A percentile compares a stretch with the other conserved stretches of the same genome.
phyloP scores from a whole-genome alignment of 1,140 invertebrate genomes.

The Drosophila kanapiae region DNA sequence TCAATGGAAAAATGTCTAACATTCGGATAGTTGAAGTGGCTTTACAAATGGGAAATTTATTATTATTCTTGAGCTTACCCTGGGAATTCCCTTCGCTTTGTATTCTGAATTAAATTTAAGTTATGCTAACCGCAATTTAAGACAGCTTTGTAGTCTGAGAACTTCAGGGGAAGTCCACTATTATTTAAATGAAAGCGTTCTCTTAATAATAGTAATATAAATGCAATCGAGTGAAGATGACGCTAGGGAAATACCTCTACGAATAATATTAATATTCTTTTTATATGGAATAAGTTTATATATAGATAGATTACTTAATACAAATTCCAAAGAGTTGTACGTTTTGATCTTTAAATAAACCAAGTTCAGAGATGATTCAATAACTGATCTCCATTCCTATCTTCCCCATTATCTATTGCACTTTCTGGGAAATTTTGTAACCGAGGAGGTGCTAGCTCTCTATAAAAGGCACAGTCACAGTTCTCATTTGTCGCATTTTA shows the following conservation, averaged over 20 bases:
- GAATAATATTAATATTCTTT: background rate
- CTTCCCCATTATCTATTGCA: conserved; percentile 3
- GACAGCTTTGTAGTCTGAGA: conserved; percentile 2
- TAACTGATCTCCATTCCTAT: background rate
- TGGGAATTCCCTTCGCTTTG: conserved; percentile 12
- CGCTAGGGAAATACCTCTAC: background rate
- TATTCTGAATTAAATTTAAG: conserved; percentile 1
- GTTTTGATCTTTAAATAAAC: background rate
- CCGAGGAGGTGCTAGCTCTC: conserved; percentile 7
- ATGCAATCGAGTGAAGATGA: conserved; percentile 11
- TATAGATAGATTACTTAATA: too few relatives aligned
- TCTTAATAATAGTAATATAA: conserved; percentile 7
- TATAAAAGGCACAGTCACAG: conserved; percentile 1
- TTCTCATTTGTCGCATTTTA: conserved; percentile 14
- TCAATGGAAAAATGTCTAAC: conserved; percentile 3
- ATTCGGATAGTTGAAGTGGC: conserved; percentile 1
- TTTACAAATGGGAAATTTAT: conserved; percentile 4
- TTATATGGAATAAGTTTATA: too few relatives aligned
- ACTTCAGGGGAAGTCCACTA: conserved; percentile 9
- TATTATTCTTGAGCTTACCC: background rate
- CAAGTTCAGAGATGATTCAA: background rate
- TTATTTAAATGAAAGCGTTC: conserved; percentile 7
- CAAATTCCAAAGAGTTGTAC: background rate
- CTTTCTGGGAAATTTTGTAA: conserved; percentile 22
- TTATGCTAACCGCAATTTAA: conserved; percentile 36